Evolutionary conservation across 2,797 vertebrate species (phyloP), one percentile per base, ranked within the genome.

Genomic region (Cossypha polioptera): DNA sequence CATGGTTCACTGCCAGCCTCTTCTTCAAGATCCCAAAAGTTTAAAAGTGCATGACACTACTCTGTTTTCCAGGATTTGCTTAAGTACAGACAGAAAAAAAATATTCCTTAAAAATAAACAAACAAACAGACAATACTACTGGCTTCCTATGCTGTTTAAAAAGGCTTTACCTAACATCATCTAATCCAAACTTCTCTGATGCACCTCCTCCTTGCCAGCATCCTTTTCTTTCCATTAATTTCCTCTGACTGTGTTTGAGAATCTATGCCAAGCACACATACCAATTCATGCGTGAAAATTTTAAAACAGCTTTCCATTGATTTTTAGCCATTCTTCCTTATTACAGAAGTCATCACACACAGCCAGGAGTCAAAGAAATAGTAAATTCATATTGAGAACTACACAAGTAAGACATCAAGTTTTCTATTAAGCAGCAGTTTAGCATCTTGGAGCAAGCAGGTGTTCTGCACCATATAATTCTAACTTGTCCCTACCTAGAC

Each of bases 241-340:
- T 91, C 35, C 42, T 92, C 76, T 74, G 77, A 51, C 66, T 57
- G 14, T 29, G 35, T 88, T 94, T 80, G 58, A 75, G 58, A 92
- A 68, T 72, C 59, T 95, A 63, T 92, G 83, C 78, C 86, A 76
- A 93, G 88, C 87, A 85, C 91, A 93, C 51, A 48, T 13, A 91
- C 66, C 81, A 66, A 62, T 68, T 88, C 54, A 83, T 3, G 57
- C 4, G 4, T 85, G 77, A 53, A 93, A 88, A 77, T 86, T 94
- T 92, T 92, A 86, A 90, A 96, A 77, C 28, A 72, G 82, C 33
- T 78, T 95, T 83, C 21, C 75, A 91, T 96, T 90, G 94, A 92
- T 96, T 96, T 95, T 92, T 91, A 94, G 91, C 68, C 48, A 72
- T 94, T 92, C 16, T 38, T 92, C 65, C 82, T 92, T 88, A 94